These are phyloP conservation scores for Hypomecis atomaria DNA, from an alignment of 2,888 invertebrate species.

Conservation along the genomic window DNA sequence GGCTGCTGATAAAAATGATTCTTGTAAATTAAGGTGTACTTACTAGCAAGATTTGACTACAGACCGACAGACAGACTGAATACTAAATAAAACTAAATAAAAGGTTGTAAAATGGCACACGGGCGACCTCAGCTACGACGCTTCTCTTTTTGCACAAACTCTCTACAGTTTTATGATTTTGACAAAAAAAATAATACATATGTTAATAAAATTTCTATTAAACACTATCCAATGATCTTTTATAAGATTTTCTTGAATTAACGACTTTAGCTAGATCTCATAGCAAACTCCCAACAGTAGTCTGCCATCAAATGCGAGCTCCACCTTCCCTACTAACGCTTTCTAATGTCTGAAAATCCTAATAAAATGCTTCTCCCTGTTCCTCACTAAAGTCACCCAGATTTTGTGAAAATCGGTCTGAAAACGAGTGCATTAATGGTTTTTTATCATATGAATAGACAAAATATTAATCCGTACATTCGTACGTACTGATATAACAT, in stretches of 20 bases:
- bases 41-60: no score
- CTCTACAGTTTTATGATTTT: no score
- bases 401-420: not conserved
- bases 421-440: slow-evolving; percentile 1
- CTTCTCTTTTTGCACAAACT: no score
- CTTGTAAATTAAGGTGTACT: no score
- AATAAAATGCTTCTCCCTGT: not conserved
- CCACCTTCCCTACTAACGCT: not conserved
- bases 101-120: no score
- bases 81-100: no score
- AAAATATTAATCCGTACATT: no score
- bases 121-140: no score
- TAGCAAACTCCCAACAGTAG: not conserved
- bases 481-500: no score
- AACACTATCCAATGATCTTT: slow-evolving; percentile 2
- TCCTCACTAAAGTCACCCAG: slow-evolving; percentile 5
- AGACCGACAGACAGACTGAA: no score
- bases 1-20: no score
- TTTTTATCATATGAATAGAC: no score
- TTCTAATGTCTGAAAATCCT: not conserved
- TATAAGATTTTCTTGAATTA: not conserved
- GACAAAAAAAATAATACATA: not conserved
- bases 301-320: slow-evolving; percentile 5
- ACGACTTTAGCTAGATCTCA: not conserved
- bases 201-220: slow-evolving; percentile 1